Evolutionary conservation across 2,113 vertebrate genomes (phyloP).

Genomic region (Cyprinodon variegatus): DNA sequence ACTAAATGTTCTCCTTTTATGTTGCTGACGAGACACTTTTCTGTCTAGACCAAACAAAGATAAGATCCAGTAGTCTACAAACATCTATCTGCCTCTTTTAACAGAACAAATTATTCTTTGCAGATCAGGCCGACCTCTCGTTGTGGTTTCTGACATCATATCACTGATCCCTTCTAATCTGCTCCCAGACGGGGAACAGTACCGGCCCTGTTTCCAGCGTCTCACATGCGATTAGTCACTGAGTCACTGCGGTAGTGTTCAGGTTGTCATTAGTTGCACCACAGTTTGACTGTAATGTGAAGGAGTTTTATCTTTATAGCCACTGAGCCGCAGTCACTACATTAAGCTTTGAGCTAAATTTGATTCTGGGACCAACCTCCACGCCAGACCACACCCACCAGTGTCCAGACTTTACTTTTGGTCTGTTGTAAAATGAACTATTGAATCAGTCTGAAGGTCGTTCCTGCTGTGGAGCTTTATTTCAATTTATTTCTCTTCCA

Average conservation of each 20-base stretch:
- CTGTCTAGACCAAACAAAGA: conserved; percentile 21
- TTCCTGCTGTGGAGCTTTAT: no score
- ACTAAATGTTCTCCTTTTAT: conserved; percentile 14
- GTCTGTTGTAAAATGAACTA: no score
- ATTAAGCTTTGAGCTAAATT: neutral
- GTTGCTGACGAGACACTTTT: conserved; percentile 4
- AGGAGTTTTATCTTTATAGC: conserved; percentile 42
- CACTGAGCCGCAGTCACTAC: conserved; percentile 13
- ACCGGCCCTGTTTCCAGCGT: conserved; percentile 32
- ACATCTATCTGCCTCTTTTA: neutral
- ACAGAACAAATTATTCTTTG: conserved; percentile 16
- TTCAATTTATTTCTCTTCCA: no score
- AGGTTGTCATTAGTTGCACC: conserved; percentile 39
- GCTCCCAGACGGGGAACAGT: conserved; percentile 50
- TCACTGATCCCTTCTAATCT: conserved; percentile 51
- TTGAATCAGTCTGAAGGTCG: no score
- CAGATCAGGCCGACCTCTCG: conserved; percentile 11
- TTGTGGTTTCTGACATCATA: conserved; percentile 52
- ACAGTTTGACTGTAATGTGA: conserved; percentile 20
- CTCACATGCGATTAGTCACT: conserved; percentile 60
- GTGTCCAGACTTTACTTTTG: no score
- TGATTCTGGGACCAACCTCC: neutral
- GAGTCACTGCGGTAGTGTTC: conserved; percentile 52
- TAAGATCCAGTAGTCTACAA: conserved; percentile 26
- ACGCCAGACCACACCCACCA: no score